Percentiles rank a stretch among this genome's conserved stretches.
Conservation (phyloP, 2,797 vertebrate species). For the Lacerta viridis region DNA sequence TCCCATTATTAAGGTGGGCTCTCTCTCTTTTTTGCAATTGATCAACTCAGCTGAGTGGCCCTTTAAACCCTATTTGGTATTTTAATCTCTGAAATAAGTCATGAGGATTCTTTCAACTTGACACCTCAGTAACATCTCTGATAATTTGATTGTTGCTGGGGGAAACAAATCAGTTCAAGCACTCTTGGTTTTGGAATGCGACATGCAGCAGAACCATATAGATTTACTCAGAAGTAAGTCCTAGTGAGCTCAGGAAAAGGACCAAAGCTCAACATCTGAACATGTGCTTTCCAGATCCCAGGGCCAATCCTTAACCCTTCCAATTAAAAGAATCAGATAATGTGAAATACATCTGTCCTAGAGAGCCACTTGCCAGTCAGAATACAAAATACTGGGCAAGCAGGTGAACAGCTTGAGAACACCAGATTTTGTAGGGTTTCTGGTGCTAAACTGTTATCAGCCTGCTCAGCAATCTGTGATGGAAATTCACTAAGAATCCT, state of each 20-base stretch:
- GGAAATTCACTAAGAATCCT: background rate
- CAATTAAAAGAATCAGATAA: background rate
- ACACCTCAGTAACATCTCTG: background rate
- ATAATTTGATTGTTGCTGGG: background rate
- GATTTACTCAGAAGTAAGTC: background rate
- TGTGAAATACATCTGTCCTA: background rate
- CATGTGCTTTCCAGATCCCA: background rate
- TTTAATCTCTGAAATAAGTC: background rate
- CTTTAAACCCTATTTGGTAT: accelerated
- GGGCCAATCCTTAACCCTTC: background rate
- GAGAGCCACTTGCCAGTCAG: background rate
- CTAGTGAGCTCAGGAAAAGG: too few relatives aligned
- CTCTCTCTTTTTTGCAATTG: background rate
- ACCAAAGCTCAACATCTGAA: too few relatives aligned
- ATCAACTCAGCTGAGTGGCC: background rate
- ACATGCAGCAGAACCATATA: background rate
- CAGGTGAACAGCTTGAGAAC: background rate
- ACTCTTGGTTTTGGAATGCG: background rate
- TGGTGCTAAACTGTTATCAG: background rate
- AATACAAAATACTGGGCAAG: background rate
- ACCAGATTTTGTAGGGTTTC: background rate
- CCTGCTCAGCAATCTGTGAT: background rate
- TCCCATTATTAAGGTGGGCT: background rate
- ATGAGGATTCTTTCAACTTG: background rate
- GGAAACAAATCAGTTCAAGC: background rate